Evolutionary conservation across 2,113 vertebrate species (phyloP), one percentile per base, ranked within the genome.

Genomic region (Megalops atlanticus): DNA sequence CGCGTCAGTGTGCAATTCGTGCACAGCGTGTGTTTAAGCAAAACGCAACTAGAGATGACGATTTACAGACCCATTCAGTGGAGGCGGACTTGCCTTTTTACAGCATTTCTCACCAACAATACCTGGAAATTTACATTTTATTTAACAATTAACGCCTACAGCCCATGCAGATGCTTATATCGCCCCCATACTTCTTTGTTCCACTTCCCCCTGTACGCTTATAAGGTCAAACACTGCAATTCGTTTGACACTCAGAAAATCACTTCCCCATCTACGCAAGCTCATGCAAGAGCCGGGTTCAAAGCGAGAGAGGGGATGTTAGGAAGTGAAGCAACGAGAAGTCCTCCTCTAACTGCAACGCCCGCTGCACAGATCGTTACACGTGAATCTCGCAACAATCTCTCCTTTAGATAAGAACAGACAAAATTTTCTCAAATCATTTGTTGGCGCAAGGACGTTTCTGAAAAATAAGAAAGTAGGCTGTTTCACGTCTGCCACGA

Each of bases 181-280:
- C 58, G 31, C n/a, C 52, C 4, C 54, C 38, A 38, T 8, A 38
- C 21, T 24, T 5, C 33, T 49, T 58, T 14, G 21, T 38, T 80
- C 24, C 18, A 40, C 79, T 80, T 80, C 79, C 79, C 47, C 7
- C 31, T 33, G 8, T 16, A 52, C 16, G 43, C 78, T 27, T 54
- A 78, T 54, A 41, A 36, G 36, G 79, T n/a, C 11, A 0, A 54
- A 72, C 40, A 49, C 70, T 80, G 18, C 41, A 40, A 73, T 80
- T 74, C 70, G 47, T 33, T 73, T 72, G 68, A 47, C 68, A 8
- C 43, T 27, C 73, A 38, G 21, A 72, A n/a, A 27, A 14, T 38
- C 33, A 72, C 79, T 80, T 80, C 79, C 79, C 49, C 47, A 36
- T 73, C 12, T 24, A 6, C 7, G n/a, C 14, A 49, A 52, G 33